These are phyloP conservation scores for Pachyrhynchus sulphureomaculatus DNA, from an alignment of 1,140 invertebrate species.

Conservation along the genomic window DNA sequence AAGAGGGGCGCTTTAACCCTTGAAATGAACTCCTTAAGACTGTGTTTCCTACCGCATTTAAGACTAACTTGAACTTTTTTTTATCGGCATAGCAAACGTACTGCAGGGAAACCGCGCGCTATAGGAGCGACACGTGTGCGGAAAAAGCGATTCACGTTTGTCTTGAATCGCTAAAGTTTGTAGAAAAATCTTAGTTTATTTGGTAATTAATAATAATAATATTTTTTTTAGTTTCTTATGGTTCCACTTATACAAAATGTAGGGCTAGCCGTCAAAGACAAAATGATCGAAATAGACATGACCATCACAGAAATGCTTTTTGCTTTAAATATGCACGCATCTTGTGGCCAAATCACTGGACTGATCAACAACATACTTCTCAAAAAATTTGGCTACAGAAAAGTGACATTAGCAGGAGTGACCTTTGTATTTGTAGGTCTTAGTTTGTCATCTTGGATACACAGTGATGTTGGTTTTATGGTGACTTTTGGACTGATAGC, in stretches of 20 bases:
- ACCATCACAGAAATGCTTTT: constrained; percentile 62
- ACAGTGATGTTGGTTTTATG: constrained; percentile 60
- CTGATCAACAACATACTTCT: constrained; percentile 66
- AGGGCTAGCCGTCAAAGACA: constrained; percentile 65
- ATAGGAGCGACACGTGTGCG: no score
- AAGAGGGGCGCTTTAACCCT: no score
- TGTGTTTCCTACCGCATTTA: no score
- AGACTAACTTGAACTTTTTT: no score
- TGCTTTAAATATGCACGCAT: constrained; percentile 66
- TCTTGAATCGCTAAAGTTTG: no score
- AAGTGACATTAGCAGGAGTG: constrained; percentile 61
- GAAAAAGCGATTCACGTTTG: no score
- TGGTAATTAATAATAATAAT: no score
- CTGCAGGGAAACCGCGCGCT: no score
- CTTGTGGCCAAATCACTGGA: constrained; percentile 61
- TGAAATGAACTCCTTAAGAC: no score
- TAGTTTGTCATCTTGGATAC: constrained; percentile 58
- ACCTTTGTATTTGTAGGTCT: constrained; percentile 58
- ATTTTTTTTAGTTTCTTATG: constrained; percentile 59
- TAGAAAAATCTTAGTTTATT: no score
- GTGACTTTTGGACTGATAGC: constrained; percentile 65
- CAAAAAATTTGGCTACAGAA: constrained; percentile 63
- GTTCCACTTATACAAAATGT: constrained; percentile 66
- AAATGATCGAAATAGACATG: constrained; percentile 59
- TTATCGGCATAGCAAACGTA: no score